Evolutionary conservation across 2,888 invertebrate species (phyloP).

Genomic region (Aporophyla nigra): DNA sequence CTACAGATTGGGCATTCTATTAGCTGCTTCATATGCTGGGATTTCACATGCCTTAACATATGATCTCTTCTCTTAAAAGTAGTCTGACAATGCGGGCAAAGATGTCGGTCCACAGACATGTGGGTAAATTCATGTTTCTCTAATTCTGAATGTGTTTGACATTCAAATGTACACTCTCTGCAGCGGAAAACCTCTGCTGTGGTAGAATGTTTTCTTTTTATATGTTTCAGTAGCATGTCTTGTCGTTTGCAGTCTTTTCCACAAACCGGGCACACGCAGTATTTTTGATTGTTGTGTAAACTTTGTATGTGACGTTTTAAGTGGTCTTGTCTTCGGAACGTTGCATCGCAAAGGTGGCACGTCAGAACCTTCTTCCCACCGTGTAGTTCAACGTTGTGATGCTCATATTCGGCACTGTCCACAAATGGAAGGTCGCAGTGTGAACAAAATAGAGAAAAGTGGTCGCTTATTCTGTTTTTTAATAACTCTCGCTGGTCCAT

Average conservation of each 20-base stretch:
- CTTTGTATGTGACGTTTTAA: conserved; percentile 77
- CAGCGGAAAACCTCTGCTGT: conserved; percentile 69
- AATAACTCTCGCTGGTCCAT: conserved; percentile 14
- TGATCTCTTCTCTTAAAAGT: conserved; percentile 80
- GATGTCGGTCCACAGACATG: conserved; percentile 67
- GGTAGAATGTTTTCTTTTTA: conserved; percentile 71
- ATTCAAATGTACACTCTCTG: conserved; percentile 71
- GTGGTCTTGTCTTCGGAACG: conserved; percentile 77
- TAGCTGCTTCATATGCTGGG: conserved; percentile 75
- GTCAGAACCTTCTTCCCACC: conserved; percentile 67
- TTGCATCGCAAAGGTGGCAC: conserved; percentile 73
- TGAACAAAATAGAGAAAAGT: conserved; percentile 63
- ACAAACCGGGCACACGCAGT: conserved; percentile 75
- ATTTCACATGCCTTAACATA: conserved; percentile 79
- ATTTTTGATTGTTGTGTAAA: conserved; percentile 69
- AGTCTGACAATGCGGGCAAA: conserved; percentile 74
- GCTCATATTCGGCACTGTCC: conserved; percentile 69
- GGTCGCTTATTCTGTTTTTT: conserved; percentile 26
- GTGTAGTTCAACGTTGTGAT: conserved; percentile 75
- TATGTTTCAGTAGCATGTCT: conserved; percentile 73
- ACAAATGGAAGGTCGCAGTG: conserved; percentile 74
- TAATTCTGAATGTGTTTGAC: conserved; percentile 61
- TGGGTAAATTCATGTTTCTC: conserved; percentile 75
- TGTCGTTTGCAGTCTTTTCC: conserved; percentile 71
- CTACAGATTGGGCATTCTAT: conserved; percentile 76